Evolutionary conservation across 2,888 invertebrate species (phyloP), one percentile per base, ranked within the genome.

Genomic region (Caenorhabditis sp.): DNA sequence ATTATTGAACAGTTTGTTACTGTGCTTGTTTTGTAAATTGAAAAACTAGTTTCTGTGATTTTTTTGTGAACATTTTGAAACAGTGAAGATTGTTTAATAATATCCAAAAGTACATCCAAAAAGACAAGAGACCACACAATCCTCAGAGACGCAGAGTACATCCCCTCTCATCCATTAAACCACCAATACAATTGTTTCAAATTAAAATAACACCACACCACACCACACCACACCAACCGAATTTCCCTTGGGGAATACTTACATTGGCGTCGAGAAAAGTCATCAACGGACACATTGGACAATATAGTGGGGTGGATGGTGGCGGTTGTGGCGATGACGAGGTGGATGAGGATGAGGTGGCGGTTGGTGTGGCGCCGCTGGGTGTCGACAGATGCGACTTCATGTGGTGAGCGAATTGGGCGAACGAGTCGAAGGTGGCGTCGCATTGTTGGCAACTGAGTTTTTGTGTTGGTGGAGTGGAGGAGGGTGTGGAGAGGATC

Each of bases 361-460:
- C 14, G 23, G 20, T 25, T 14, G 67, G 49, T 20, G 60, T 4
- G 14, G 31, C 14, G 8, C 4, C 36, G 8, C 54, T 7, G 10
- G 31, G 31, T 31, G 31, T 31, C 31, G 31, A 31, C 31, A 78
- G 58, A 43, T 78, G 78, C 4, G 27, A 52, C 49, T 67, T 66
- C 78, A 78, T 78, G 43, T 78, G 78, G 1, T 64, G 12, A 1
- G 76, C 78, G 26, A 78, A 78, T 14, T 70, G 70, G 1, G 71
- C 59, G 49, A 78, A 74, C 5, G 49, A 62, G 3, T 73, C 68
- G 21, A 78, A 78, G 12, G 65, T 59, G 14, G 76, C 63, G 10
- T 69, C 73, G 36, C 78, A 78, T 49, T 78, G 78, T 58, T 76
- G 76, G 54, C 78, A 78, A n/a, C 70, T 65, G 4, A 78, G 57